These are phyloP conservation scores for Festucalex cinctus DNA, from an alignment of 2,113 vertebrate genomes.

Conservation along the genomic window DNA sequence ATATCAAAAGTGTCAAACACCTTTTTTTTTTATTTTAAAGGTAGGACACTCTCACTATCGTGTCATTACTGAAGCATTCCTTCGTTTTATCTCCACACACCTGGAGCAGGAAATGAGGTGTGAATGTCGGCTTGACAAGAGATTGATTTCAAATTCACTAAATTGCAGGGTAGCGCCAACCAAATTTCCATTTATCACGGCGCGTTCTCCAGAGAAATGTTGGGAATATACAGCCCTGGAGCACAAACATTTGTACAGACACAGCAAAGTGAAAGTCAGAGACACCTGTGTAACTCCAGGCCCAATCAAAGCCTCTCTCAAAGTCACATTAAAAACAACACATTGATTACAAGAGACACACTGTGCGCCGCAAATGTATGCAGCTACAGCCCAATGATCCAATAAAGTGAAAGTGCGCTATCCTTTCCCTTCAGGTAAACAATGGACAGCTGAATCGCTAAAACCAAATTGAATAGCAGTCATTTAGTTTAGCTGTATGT, in stretches of 20 bases:
- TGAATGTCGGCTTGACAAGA: constrained; percentile 1
- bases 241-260: not conserved
- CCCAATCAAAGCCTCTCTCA: not conserved
- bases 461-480: constrained; percentile 50
- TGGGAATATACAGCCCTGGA: not conserved
- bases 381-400: constrained; percentile 25
- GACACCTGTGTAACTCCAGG: not conserved
- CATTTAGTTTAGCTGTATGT: constrained; percentile 47
- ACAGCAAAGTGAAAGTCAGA: not conserved
- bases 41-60: not conserved
- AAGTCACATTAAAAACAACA: constrained; percentile 13
- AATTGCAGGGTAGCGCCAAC: not conserved
- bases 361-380: constrained; percentile 11
- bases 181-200: not conserved
- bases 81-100: not conserved
- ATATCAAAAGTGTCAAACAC: not conserved
- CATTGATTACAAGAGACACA: constrained; percentile 31
- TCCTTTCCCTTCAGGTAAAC: constrained; percentile 45
- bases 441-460: constrained; percentile 35
- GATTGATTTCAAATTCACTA: constrained; percentile 3
- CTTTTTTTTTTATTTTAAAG: not conserved
- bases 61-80: not conserved
- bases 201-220: not conserved
- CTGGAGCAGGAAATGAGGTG: not conserved
- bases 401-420: constrained; percentile 28